Base-by-base conservation (phyloP, 2,113 vertebrate species). In the Empidonax traillii region DNA sequence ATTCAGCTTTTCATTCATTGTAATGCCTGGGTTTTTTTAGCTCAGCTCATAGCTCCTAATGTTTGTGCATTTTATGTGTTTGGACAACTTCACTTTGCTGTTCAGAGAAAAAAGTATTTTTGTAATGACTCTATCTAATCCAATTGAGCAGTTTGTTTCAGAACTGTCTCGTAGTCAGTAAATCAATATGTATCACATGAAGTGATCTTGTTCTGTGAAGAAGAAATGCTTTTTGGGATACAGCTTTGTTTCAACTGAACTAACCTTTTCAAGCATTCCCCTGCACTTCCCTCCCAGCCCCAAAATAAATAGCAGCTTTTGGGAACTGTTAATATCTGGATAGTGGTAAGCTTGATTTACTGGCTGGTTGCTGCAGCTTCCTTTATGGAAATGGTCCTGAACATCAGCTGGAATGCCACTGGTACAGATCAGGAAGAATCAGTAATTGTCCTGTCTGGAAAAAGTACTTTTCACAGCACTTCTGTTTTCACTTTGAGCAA, bases 121-220 rank as follows among this genome's bases (percentile, higher is more conserved):
- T 94, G 49, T 79, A 82, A 73, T 66, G 85, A 41, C 74, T 90
- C 23, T 58, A 62, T 91, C 85, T 93, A 83, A 96, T 95, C 77
- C 71, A 94, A 47, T 85, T 87, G 87, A 68, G 77, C 49, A 82
- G 74, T 66, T 92, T 69, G 74, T 95, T 93, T 94, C 49, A 73
- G 35, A 62, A 61, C 59, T 53, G 41, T 82, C 53, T 73, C 78
- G 66, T 43, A 90, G 85, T 78, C 65, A 53, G 37, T 86, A 89
- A 90, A 91, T 93, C 76, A 92, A 44, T 92, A 72, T 25, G 44
- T 93, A 44, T 39, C 23, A 31, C 23, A 31, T 52, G 65, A 77
- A 62, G 39, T 47, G 66, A 74, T 86, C 85, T 55, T 84, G 22
- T 85, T 82, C 76, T 37, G 28, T 83, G 72, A 69, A 83, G 65